Base-by-base conservation (phyloP, 2,797 vertebrate genomes). In the Chaetophractus vellerosus region DNA sequence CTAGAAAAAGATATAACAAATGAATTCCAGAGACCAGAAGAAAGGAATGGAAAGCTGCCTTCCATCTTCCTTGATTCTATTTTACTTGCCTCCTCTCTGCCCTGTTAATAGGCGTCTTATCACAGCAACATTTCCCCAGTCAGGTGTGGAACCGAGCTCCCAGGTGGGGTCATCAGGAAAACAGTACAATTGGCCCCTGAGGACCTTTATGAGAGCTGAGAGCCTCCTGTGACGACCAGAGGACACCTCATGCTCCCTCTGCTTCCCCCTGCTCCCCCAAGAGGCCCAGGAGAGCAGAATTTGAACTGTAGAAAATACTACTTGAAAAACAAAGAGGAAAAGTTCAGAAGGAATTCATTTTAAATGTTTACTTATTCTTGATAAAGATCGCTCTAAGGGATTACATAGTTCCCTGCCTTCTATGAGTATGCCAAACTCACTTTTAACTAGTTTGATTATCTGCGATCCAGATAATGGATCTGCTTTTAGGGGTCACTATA, bases 281-380 rank as follows among this genome's bases (percentile, higher is more conserved):
- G 50, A 72, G 71, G 66, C 61, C 59, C 15, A 23, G 84, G 48
- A 83, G 93, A 92, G 78, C 41, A 88, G 41, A 93, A 88, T 31
- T 26, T 31, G 50, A 89, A 78, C 59, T 91, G 3, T 24, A n/a
- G 63, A 90, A 59, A 85, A 82, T 28, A 31, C 19, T 68, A 64
- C 78, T 66, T 86, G 74, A 82, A 38, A 61, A 78, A 76, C 57
- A 78, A 69, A 93, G 61, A 89, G 36, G 33, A 72, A 45, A 96
- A 74, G 12, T 63, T 79, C 48, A 81, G 61, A 86, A 95, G 79
- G 52, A 90, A 90, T 83, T 90, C 36, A 82, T 90, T 52, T 74
- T 59, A 45, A 75, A 55, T 63, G 38, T 75, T 80, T 50, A 38
- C 45, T 88, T 23, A 71, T 78, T 72, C 59, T 80, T 81, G 36